Conservation (phyloP, 2,797 vertebrate species). For the Chaetodon trifasciatus region DNA sequence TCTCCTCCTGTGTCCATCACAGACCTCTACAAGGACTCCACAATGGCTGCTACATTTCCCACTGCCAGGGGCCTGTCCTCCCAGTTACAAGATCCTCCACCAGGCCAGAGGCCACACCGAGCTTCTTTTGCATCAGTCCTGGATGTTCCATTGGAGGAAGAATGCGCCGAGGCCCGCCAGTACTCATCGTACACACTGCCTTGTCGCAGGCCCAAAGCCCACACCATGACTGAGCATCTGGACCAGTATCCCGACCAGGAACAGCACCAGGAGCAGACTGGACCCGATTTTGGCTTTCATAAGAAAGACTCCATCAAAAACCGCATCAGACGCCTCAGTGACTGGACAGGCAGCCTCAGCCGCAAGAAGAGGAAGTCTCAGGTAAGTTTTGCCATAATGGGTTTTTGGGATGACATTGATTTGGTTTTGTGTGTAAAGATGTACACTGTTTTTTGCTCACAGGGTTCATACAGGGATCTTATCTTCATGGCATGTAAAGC, state of each 20-base stretch:
- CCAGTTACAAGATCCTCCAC: slow-evolving; percentile 77
- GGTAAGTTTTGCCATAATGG: slow-evolving; percentile 72
- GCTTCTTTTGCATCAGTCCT: slow-evolving; percentile 91
- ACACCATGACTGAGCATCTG: slow-evolving; percentile 69
- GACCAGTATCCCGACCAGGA: slow-evolving; percentile 55
- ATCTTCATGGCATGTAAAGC: slow-evolving; percentile 33
- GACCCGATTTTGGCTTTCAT: slow-evolving; percentile 82
- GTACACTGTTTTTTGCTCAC: slow-evolving; percentile 11
- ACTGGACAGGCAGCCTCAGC: slow-evolving; percentile 96
- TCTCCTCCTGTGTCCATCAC: slow-evolving; percentile 88
- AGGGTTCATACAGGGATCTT: slow-evolving; percentile 41
- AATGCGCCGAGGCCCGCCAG: slow-evolving; percentile 81
- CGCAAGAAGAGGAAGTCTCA: slow-evolving; percentile 93
- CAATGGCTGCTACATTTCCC: slow-evolving; percentile 84
- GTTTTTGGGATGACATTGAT: background rate
- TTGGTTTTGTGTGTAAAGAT: background rate
- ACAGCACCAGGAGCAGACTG: slow-evolving; percentile 61
- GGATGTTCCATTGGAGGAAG: slow-evolving; percentile 88
- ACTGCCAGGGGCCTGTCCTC: slow-evolving; percentile 82
- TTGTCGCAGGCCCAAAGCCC: slow-evolving; percentile 89
- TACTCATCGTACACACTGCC: slow-evolving; percentile 94
- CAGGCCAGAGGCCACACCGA: slow-evolving; percentile 80
- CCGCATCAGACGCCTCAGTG: slow-evolving; percentile 93
- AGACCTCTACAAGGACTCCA: slow-evolving; percentile 87
- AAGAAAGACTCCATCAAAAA: slow-evolving; percentile 93